phyloP scores from a whole-genome alignment of 2,888 invertebrate genomes.

The Hoplodrina blanda region DNA sequence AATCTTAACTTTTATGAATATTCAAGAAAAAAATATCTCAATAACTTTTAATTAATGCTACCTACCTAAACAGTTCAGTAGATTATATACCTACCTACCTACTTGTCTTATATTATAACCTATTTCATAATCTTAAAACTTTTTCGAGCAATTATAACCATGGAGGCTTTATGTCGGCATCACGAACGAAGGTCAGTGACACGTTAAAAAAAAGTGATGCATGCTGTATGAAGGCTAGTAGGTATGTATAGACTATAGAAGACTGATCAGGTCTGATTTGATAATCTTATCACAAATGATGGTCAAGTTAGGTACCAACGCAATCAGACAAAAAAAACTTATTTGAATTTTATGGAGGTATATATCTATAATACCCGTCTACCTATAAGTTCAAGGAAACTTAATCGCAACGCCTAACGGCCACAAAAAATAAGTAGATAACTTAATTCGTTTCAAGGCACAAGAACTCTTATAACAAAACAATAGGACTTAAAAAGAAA shows the following conservation, averaged over 20 bases:
- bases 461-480: slow-evolving; percentile 18
- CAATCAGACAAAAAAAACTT: slow-evolving; percentile 13
- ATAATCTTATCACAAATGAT: slow-evolving; percentile 16
- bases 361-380: background rate
- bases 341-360: slow-evolving; percentile 21
- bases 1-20: background rate
- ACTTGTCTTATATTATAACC: background rate
- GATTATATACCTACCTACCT: no score
- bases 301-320: slow-evolving; percentile 4
- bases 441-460: slow-evolving; percentile 18
- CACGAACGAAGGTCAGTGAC: slow-evolving; percentile 77
- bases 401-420: background rate
- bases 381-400: slow-evolving; percentile 34
- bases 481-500: slow-evolving; percentile 42
- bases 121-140: slow-evolving; percentile 16
- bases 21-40: background rate
- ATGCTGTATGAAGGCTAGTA: slow-evolving; percentile 34
- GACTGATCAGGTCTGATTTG: slow-evolving; percentile 17
- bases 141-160: slow-evolving; percentile 52
- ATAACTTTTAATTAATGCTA: background rate
- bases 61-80: background rate
- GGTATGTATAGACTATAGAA: background rate
- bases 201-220: slow-evolving; percentile 59
- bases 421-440: slow-evolving; percentile 19
- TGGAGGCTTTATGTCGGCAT: slow-evolving; percentile 73